Evolutionary conservation across 2,113 vertebrate genomes (phyloP).

Genomic region (Tychaedon coryphoeus): DNA sequence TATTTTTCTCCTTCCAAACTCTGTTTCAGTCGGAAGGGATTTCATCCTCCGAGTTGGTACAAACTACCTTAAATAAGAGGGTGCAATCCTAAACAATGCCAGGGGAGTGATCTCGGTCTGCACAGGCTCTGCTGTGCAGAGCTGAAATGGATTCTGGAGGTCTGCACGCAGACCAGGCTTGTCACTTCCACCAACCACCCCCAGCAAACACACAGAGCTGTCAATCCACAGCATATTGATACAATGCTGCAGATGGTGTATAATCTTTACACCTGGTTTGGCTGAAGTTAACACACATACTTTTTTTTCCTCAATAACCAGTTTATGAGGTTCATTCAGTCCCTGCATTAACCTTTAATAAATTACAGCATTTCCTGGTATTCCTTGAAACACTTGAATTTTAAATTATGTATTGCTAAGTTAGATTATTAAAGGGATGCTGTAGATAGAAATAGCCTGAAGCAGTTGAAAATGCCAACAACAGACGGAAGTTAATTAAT

Average conservation of each 20-base stretch:
- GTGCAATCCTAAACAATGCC: neutral
- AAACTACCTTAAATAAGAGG: neutral
- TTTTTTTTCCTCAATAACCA: neutral
- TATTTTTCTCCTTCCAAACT: neutral
- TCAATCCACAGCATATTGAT: neutral
- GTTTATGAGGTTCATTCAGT: constrained; percentile 33
- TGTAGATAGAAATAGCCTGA: constrained; percentile 20
- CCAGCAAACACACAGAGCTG: neutral
- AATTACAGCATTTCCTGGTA: constrained; percentile 26
- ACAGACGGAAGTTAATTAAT: constrained; percentile 47
- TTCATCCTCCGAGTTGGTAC: neutral
- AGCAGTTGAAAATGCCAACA: constrained; percentile 23
- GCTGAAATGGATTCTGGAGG: neutral
- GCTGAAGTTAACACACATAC: neutral
- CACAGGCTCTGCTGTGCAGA: neutral
- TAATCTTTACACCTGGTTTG: neutral
- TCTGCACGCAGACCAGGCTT: neutral
- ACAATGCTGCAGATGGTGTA: neutral
- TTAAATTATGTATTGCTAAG: constrained; percentile 43
- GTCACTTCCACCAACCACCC: neutral
- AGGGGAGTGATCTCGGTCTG: neutral
- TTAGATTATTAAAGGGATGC: constrained; percentile 53
- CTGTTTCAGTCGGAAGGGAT: neutral
- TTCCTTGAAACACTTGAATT: constrained; percentile 33
- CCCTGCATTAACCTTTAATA: constrained; percentile 17